Percentiles rank a stretch among this genome's conserved stretches.
Conservation (phyloP, 1,140 invertebrate genomes). For the Sminthurides bifidus region DNA sequence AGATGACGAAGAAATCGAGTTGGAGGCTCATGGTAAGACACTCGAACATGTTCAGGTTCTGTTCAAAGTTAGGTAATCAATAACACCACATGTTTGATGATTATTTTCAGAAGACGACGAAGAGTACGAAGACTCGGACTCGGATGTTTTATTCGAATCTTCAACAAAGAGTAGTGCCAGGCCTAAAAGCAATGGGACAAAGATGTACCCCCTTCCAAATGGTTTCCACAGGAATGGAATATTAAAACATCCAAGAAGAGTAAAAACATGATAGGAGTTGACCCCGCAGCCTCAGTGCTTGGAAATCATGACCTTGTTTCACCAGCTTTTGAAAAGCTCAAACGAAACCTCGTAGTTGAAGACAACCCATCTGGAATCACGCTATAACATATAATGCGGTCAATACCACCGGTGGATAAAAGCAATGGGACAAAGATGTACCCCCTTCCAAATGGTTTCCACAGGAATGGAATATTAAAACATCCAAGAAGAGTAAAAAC, state of each 20-base stretch:
- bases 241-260: constrained; percentile 31
- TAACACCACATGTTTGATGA: not conserved
- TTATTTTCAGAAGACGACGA: constrained; percentile 34
- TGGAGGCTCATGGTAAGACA: constrained; percentile 26
- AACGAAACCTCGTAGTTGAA: too few relatives aligned
- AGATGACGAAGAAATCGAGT: constrained; percentile 44
- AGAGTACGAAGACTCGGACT: constrained; percentile 57
- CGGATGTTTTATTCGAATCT: constrained; percentile 56
- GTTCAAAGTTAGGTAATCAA: not conserved
- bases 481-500: constrained; percentile 30
- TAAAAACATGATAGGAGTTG: constrained; percentile 30
- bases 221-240: constrained; percentile 29
- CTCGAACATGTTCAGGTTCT: not conserved
- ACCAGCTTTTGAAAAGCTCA: too few relatives aligned
- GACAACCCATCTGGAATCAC: too few relatives aligned
- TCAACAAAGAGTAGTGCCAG: constrained; percentile 27
- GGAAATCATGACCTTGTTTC: too few relatives aligned
- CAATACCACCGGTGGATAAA: too few relatives aligned
- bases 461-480: constrained; percentile 33
- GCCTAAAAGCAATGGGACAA: constrained; percentile 3
- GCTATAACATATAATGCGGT: too few relatives aligned
- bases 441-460: constrained; percentile 6
- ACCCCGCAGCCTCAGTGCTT: too few relatives aligned
- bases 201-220: constrained; percentile 9
- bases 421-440: constrained; percentile 8